phyloP scores from a whole-genome alignment of 2,797 vertebrate species.

The Holocentrus rufus region DNA sequence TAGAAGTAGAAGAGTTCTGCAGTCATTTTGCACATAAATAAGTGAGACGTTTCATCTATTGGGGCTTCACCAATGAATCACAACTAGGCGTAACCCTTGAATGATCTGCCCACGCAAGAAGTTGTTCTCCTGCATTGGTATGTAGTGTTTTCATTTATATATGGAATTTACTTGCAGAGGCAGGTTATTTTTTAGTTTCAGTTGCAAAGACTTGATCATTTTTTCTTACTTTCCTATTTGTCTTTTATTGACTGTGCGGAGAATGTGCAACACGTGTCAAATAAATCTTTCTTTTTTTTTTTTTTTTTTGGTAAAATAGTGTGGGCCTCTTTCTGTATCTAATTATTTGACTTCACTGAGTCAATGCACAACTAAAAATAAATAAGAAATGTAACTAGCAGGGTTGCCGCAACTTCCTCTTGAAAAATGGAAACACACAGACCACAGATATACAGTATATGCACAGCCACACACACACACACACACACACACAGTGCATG shows the following conservation, averaged over 20 bases:
- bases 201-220: too few species aligned
- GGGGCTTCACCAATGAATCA: background rate
- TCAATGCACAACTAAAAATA: background rate
- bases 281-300: background rate
- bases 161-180: background rate
- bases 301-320: background rate
- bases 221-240: background rate
- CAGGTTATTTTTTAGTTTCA: too few species aligned
- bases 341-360: background rate
- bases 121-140: background rate
- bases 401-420: background rate
- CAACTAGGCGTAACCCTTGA: background rate
- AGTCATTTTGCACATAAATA: constrained; percentile 11
- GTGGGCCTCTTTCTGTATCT: background rate
- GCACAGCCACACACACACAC: too few species aligned
- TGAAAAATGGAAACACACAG: background rate
- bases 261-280: background rate
- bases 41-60: background rate
- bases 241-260: background rate
- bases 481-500: background rate
- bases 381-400: background rate
- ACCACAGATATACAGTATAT: too few species aligned
- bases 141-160: background rate
- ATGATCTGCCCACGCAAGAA: background rate
- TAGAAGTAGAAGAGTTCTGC: constrained; percentile 6